Evolutionary conservation across 2,888 invertebrate genomes (phyloP), one percentile per base, ranked within the genome.

Genomic region (Diaperis boleti): DNA sequence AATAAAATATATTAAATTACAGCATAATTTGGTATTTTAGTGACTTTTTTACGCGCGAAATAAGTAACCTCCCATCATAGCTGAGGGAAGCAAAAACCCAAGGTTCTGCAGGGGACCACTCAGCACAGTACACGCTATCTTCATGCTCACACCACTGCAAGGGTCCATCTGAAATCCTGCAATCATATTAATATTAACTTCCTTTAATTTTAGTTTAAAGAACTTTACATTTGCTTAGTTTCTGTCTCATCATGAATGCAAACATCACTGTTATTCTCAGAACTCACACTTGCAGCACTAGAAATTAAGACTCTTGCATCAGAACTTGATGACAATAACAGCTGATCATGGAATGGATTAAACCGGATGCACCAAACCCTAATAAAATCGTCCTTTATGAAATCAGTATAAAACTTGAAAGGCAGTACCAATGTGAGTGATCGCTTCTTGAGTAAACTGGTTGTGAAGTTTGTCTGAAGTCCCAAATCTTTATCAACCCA

Each of bases 1-100:
- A 1, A n/a, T 26, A 33, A 33, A 33, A 33, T 33, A 22, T 31
- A 31, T 31, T 26, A 26, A 49, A 61, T 85, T 86, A 94, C 67
- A 94, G 83, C 71, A 95, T 85, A 76, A 98, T 94, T 83, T 94
- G 94, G 79, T 96, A 97, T 83, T 98, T 98, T 77, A 95, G 92
- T 74, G 93, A 92, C 65, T 93, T 86, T n/a, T 98, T 96, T 14
- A 98, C 96, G 75, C 92, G 86, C 33, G 96, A 96, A 29, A 99
- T 89, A 44, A 98, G 91, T 11, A 99, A 87, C 45, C 98, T 84
- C 0, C 98, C 99, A 82, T 99, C 99, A 80, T 97, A 98, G 79
- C 97, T 97, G 1, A 98, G 85, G 0, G 98, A 98, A n/a, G 98
- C 98, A 85, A 98, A 98, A 60, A 96, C 91, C 98, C 98, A 99